Evolutionary conservation across 2,113 vertebrate genomes (phyloP), one percentile per base, ranked within the genome.

Genomic region (Alectura lathami): DNA sequence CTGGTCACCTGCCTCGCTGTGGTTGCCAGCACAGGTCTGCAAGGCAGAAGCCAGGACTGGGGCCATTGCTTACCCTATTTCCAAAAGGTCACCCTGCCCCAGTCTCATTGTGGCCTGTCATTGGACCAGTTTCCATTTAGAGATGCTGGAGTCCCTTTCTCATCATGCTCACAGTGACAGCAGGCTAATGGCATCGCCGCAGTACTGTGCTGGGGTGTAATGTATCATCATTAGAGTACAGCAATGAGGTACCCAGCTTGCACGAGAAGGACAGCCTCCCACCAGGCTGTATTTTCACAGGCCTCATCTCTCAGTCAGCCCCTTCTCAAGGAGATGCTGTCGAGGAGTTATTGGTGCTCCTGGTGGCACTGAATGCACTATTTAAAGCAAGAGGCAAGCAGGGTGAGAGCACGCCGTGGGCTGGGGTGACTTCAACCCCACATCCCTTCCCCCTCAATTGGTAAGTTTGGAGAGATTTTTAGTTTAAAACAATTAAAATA

Each of bases 191-290:
- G 70, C 70, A 85, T 89, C 70, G 27, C 82, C 0, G 3, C 48
- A 54, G 63, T 48, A 67, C 81, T 40, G 47, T 63, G 26, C 34
- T 67, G 69, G 42, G 51, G 24, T 86, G 56, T 54, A 66, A 89
- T 73, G 86, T 59, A 57, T 91, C 93, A 74, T 85, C 88, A 81
- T 73, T 86, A 90, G 40, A 83, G 48, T n/a, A 57, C 63, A 76
- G 75, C n/a, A 68, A 57, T 26, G 23, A 43, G 32, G 40, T 93
- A 77, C 43, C 40, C 86, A 80, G 63, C 68, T 66, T 88, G 59
- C 86, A 54, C 81, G 56, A 85, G 78, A 84, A 70, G 0, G 0
- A 79, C 81, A 91, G 69, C 60, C 60, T 92, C 87, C 47, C 66
- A 82, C 47, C 23, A 45, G 74, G 60, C 47, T 88, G 38, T 27